Evolutionary conservation across 2,797 vertebrate species (phyloP), one percentile per base, ranked within the genome.

Genomic region (Euphonia xanthogaster): DNA sequence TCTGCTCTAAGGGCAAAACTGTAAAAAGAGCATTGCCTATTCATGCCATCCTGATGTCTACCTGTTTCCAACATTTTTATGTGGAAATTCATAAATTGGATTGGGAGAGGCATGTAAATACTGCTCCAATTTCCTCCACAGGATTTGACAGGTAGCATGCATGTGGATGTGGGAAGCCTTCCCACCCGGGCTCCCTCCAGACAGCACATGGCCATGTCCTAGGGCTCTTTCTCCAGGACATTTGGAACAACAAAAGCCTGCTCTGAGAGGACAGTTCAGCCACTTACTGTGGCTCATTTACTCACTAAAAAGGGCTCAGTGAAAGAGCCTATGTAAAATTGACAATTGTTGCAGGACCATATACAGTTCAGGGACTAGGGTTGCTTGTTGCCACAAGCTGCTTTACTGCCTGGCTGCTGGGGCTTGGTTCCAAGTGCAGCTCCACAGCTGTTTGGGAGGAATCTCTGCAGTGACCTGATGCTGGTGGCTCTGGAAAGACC

Each of bases 391-490:
- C 25, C 72, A 28, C 54, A 51, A 12, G 10, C 31, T 40, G 47
- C 25, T 85, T 54, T 31, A 14, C 42, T 55, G 35, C 21, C 42
- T 24, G 74, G 39, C 44, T 40, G 2, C 2, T 7, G 19, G 7
- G 16, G n/a, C 33, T 66, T 3, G 17, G 24, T n/a, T 76, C 62
- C 51, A 44, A 73, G 60, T 0, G 21, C 48, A 35, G 22, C 18
- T 83, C 42, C 2, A 0, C 2, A 8, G 2, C 4, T 22, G 6
- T 30, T 61, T 25, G 86, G 51, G 74, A 92, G 85, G 42, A 87
- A 65, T 15, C 0, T 1, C 37, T 10, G 50, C 50, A 54, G 73
- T 8, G 62, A 57, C 11, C 22, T 0, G 1, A 24, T 14, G 42
- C 47, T 78, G 65, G 28, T 28, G 37, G 60, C 7, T 63, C 33